These are phyloP conservation scores for Leptinotarsa juncta DNA, from an alignment of 2,888 invertebrate genomes.

Conservation along the genomic window DNA sequence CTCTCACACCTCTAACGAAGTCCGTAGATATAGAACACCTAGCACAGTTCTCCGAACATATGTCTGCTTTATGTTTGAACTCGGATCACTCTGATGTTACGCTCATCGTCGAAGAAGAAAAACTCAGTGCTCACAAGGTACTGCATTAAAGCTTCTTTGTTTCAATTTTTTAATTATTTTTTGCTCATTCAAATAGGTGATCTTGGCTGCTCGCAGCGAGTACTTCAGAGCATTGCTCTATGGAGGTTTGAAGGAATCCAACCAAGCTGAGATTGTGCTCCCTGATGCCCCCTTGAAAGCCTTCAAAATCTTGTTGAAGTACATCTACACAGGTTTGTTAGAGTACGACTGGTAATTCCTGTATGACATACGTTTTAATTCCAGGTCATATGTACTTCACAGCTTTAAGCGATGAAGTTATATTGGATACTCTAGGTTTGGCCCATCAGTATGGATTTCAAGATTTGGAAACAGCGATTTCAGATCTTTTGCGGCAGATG, in stretches of 20 bases:
- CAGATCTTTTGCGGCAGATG: slow-evolving; percentile 91
- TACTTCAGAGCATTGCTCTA: slow-evolving; percentile 91
- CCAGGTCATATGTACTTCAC: slow-evolving; percentile 76
- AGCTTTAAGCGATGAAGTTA: slow-evolving; percentile 75
- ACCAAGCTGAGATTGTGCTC: slow-evolving; percentile 84
- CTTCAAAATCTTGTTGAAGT: slow-evolving; percentile 90
- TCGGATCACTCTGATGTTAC: slow-evolving; percentile 93
- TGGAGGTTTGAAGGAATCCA: slow-evolving; percentile 82
- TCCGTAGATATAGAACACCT: slow-evolving; percentile 76
- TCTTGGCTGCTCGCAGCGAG: slow-evolving; percentile 94
- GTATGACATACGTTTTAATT: slow-evolving; percentile 32
- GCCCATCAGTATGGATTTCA: slow-evolving; percentile 96
- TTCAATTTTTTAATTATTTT: neutral
- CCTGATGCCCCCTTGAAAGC: slow-evolving; percentile 85
- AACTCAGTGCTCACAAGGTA: slow-evolving; percentile 77
- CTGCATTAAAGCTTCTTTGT: neutral
- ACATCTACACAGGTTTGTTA: slow-evolving; percentile 89
- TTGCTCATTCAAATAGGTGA: slow-evolving; percentile 68
- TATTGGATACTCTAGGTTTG: slow-evolving; percentile 82
- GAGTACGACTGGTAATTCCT: neutral
- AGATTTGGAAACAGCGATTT: slow-evolving; percentile 91
- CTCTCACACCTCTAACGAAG: slow-evolving; percentile 53
- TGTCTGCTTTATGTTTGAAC: slow-evolving; percentile 86
- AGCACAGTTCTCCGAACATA: slow-evolving; percentile 83
- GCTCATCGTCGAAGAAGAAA: slow-evolving; percentile 83